Evolutionary conservation across 2,888 invertebrate genomes (phyloP).

Genomic region (Drosophila yooni): DNA sequence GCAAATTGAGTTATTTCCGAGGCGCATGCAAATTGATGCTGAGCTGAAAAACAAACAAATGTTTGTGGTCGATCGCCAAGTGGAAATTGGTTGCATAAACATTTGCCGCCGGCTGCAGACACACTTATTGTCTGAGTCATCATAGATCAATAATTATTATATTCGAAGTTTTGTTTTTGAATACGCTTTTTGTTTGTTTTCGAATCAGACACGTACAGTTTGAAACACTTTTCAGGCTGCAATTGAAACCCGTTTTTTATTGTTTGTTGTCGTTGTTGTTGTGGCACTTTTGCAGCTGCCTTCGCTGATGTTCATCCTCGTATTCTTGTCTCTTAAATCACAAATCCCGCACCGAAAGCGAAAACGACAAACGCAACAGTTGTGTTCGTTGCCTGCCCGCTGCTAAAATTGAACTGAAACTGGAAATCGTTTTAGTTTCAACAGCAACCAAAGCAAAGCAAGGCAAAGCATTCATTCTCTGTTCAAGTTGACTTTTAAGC

Average conservation of each 20-base stretch:
- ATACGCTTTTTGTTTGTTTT: conserved; percentile 1
- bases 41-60: conserved; percentile 58
- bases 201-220: conserved; percentile 11
- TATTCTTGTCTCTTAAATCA: conserved; percentile 65
- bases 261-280: conserved; percentile 18
- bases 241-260: conserved; percentile 65
- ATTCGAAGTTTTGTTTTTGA: conserved; percentile 20
- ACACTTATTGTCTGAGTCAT: conserved; percentile 55
- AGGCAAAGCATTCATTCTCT: conserved; percentile 28
- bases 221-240: conserved; percentile 52
- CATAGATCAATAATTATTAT: conserved; percentile 14
- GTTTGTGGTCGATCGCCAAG: conserved; percentile 60
- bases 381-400: conserved; percentile 68
- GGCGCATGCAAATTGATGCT: conserved; percentile 58
- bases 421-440: conserved; percentile 68
- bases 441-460: conserved; percentile 20
- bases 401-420: conserved; percentile 80
- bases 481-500: conserved; percentile 42
- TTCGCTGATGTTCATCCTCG: conserved; percentile 59
- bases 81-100: conserved; percentile 75
- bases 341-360: conserved; percentile 61
- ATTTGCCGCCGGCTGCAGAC: conserved; percentile 25
- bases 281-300: conserved; percentile 78
- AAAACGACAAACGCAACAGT: conserved; percentile 56
- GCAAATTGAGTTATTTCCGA: conserved; percentile 55